These are phyloP conservation scores for Teinopalpus imperialis DNA, from an alignment of 2,888 invertebrate species.

Conservation along the genomic window DNA sequence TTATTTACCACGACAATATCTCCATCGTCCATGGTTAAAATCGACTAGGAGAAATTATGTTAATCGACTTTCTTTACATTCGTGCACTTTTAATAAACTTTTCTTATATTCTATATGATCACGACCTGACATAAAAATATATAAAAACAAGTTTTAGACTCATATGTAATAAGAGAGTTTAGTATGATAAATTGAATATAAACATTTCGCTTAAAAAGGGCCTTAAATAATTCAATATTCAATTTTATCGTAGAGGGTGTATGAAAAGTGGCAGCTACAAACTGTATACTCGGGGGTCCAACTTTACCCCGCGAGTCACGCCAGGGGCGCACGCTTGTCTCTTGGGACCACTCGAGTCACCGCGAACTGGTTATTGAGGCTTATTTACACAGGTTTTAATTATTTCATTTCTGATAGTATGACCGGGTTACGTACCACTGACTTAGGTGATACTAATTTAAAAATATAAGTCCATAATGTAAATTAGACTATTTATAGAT, in stretches of 20 bases:
- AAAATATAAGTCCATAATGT: too few relatives aligned
- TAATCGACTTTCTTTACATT: too few relatives aligned
- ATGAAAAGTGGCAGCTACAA: constrained; percentile 48
- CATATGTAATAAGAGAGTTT: too few relatives aligned
- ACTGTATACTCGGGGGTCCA: constrained; percentile 44
- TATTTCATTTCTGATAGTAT: constrained; percentile 31
- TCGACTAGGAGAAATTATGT: too few relatives aligned
- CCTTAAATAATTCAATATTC: constrained; percentile 66
- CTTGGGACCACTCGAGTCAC: constrained; percentile 65
- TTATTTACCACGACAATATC: too few relatives aligned
- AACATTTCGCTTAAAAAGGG: constrained; percentile 29
- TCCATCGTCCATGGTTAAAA: too few relatives aligned
- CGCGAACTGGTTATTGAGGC: constrained; percentile 40
- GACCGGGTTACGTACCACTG: not conserved
- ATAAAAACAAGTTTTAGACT: too few relatives aligned
- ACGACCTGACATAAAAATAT: too few relatives aligned
- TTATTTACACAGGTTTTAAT: constrained; percentile 48
- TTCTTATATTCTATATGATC: too few relatives aligned
- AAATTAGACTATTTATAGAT: too few relatives aligned
- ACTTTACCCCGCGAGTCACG: constrained; percentile 39
- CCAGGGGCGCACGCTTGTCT: constrained; percentile 58
- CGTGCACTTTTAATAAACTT: too few relatives aligned
- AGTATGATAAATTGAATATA: constrained; percentile 27
- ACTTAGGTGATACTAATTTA: too few relatives aligned
- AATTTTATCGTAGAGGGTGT: constrained; percentile 52